Conservation (phyloP, 2,113 vertebrate species). For the Anseranas semipalmata region DNA sequence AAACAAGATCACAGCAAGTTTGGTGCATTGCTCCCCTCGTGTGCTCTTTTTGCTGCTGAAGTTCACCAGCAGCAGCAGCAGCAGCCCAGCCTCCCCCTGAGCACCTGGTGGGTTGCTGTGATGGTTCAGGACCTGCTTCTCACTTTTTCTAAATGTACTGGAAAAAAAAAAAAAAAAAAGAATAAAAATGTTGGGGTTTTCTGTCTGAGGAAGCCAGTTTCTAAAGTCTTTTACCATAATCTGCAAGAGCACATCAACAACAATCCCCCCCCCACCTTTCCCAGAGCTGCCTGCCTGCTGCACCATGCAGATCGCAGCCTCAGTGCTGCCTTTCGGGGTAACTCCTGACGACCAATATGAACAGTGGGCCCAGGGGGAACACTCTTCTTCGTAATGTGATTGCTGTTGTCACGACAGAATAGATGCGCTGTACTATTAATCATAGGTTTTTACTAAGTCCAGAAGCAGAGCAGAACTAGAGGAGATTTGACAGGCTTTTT, state of each 20-base stretch:
- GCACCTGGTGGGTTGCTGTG: rapidly evolving
- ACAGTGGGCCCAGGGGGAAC: neutral
- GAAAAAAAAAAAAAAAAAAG: neutral
- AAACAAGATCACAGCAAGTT: neutral
- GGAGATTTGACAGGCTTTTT: conserved; percentile 42
- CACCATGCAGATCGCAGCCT: neutral
- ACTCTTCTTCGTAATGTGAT: neutral
- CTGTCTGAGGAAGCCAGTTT: neutral
- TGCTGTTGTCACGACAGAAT: neutral
- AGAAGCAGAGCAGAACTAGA: conserved; percentile 12
- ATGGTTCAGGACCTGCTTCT: neutral
- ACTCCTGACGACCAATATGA: neutral
- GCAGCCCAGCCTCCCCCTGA: neutral
- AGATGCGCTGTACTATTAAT: neutral
- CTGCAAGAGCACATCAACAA: neutral
- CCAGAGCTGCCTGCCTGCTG: neutral
- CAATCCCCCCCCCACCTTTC: neutral
- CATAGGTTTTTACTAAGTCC: neutral
- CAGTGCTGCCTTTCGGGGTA: neutral
- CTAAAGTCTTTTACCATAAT: neutral
- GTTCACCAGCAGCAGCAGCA: neutral
- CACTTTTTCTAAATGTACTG: neutral
- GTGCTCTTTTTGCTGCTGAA: neutral
- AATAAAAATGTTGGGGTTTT: neutral
- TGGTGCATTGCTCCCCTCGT: neutral